Evolutionary conservation across 1,140 invertebrate species (phyloP), one percentile per base, ranked within the genome.

Genomic region (Calephelis nemesis): DNA sequence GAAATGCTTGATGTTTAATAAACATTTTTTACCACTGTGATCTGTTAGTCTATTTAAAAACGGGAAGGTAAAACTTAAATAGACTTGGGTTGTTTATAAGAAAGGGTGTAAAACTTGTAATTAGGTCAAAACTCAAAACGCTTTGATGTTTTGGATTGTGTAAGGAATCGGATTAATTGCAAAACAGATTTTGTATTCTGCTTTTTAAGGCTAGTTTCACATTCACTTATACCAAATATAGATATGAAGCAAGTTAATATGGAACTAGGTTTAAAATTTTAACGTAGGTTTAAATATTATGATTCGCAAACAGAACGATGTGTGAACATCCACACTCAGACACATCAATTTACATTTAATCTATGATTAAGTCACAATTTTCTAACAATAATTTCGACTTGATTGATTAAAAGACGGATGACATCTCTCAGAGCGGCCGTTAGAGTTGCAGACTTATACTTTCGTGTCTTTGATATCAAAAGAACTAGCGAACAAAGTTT

Each of bases 91-190:
- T 58, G 54, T 58, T 58, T 58, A 58, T 58, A 30, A 39, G 54
- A 58, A 58, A 30, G 54, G 54, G 30, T 39, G 19, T 58, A 58
- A 58, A 58, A 58, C 19, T 58, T 58, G 54, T 58, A 58, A 58
- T 58, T 58, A 19, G 54, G 54, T 58, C 54, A 58, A 58, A 58
- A 58, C 19, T 58, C 54, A 30, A 58, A 58, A 58, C 19, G 54
- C 54, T 58, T 58, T 58, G 54, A 58, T 58, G 54, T 58, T 58
- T 58, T 39, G 12, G 54, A 39, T 58, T 58, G 54, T 58, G 54
- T 39, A 39, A 58, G 52, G 52, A 58, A 58, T 58, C 9, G 8
- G 15, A 12, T 58, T 58, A 15, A 58, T 58, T 58, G 52, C 52
- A 58, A 58, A 58, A 58, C 54, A 58, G 11, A 58, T 58, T 58